Conservation (phyloP, 2,113 vertebrate genomes). For the Dinomys branickii region DNA sequence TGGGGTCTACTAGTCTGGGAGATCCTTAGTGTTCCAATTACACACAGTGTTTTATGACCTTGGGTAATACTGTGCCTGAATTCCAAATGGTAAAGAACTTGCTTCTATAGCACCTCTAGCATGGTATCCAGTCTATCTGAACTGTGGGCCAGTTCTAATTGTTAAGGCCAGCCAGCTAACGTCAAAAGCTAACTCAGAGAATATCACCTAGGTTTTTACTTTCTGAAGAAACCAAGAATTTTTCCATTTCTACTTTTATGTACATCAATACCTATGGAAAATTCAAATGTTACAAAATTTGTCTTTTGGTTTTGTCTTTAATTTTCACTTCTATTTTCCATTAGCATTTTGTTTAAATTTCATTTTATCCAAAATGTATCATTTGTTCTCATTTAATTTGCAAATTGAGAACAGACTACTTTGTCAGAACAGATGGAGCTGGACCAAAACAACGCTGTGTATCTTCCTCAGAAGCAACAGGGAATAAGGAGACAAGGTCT, state of each 20-base stretch:
- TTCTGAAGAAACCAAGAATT: conserved; percentile 33
- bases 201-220: neutral
- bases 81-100: neutral
- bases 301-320: conserved; percentile 41
- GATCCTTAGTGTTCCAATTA: neutral
- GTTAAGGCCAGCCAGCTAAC: conserved; percentile 33
- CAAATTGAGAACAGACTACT: conserved; percentile 63
- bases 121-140: neutral
- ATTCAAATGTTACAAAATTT: conserved; percentile 40
- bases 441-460: conserved; percentile 38
- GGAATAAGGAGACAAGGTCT: neutral
- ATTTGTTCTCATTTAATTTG: conserved; percentile 70
- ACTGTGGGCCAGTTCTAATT: neutral
- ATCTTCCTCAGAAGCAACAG: conserved; percentile 18
- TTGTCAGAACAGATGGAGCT: conserved; percentile 58
- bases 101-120: neutral
- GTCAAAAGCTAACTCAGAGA: conserved; percentile 9
- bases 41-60: neutral
- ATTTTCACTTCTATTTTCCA: conserved; percentile 56
- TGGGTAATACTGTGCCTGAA: neutral
- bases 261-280: neutral
- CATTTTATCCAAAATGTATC: conserved; percentile 65
- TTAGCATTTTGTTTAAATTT: conserved; percentile 58
- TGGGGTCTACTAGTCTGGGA: neutral
- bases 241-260: conserved; percentile 28